Base-by-base conservation (phyloP, 2,888 invertebrate genomes). In the Tethea ocularis region DNA sequence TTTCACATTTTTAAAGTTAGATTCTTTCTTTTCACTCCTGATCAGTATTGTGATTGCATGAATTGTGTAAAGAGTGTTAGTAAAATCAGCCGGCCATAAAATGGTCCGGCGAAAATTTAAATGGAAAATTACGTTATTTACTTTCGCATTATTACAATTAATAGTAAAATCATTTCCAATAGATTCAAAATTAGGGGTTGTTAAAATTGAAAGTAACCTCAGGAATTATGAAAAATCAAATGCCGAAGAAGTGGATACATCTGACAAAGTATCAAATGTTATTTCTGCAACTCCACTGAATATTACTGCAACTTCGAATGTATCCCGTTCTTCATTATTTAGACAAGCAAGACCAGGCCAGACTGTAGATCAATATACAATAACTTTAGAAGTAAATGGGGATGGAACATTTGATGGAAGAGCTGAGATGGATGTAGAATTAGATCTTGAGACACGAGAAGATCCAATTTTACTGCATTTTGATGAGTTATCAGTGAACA, bases 101-200 rank as follows among this genome's bases (percentile, higher is more conserved):
- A 89, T 90, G 90, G 84, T 69, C 68, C 74, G 84, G 80, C 77
- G 71, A 56, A 84, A 78, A 67, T 74, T 74, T 51, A 84, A 84
- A 69, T 86, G 87, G 83, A 80, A 78, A 66, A 75, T 77, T 23
- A 59, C 74, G 57, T 64, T 86, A 24, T 66, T 82, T 59, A 62
- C 66, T 61, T 67, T 81, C 58, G 57, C 81, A 52, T 33, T 80
- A 57, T 62, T 83, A 26, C 80, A 77, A 59, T 79, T 80, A 64
- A 76, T 75, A 36, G 73, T 72, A 20, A 80, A 78, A 67, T 81
- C 83, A 1, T 70, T 87, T 15, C 87, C 88, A 0, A 74, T 83
- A 38, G 63, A 68, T 29, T 60, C 61, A 51, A 62, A 67, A 53
- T n/a, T 55, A 53, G 52, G 61, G 8, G 17, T 41, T 7, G n/a